Evolutionary conservation across 2,888 invertebrate species (phyloP), one percentile per base, ranked within the genome.

Genomic region (Sinopyrophorus schimmeli): DNA sequence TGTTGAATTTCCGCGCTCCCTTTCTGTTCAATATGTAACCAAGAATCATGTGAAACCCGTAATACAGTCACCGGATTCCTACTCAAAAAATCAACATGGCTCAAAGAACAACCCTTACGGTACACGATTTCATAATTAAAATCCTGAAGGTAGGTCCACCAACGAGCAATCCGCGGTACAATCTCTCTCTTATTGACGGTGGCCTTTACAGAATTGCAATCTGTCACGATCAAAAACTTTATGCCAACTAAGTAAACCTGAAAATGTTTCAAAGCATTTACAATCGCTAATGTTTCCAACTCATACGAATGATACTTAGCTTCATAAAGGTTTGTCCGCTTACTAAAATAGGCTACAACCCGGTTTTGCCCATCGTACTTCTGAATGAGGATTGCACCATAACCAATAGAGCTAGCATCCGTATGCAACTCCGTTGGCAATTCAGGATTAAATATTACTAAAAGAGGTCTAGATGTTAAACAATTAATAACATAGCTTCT

Each of bases 191-290:
- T n/a, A n/a, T n/a, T n/a, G n/a, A n/a, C n/a, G n/a, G n/a, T n/a
- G n/a, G n/a, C n/a, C n/a, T n/a, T n/a, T 46, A 68, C 26, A 1
- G 66, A 54, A 32, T 65, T 64, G 31, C 67, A 70, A 35, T 73
- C 71, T 1, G 64, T 67, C 2, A 62, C 39, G 1, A 68, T 47
- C 6, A 46, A 56, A 38, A 68, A 66, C 0, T 34, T 37, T 5
- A 54, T 49, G 1, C 62, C 62, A 7, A 59, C 39, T 0, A 66
- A 28, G 32, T 65, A 66, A 3, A 56, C 55, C 4, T 61, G 55
- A 47, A 67, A 65, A 46, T 63, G 50, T 23, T 55, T 38, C 1
- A 67, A 15, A 1, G 61, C 58, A 31, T 58, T 62, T 1, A 68
- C 54, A 1, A 69, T 55, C 0, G 70, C 71, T 32, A 70, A 47